A percentile compares a stretch with the other conserved stretches of the same genome.
Evolutionary conservation across 1,140 invertebrate species (phyloP).

Genomic region (Ceratosolen fusciceps): DNA sequence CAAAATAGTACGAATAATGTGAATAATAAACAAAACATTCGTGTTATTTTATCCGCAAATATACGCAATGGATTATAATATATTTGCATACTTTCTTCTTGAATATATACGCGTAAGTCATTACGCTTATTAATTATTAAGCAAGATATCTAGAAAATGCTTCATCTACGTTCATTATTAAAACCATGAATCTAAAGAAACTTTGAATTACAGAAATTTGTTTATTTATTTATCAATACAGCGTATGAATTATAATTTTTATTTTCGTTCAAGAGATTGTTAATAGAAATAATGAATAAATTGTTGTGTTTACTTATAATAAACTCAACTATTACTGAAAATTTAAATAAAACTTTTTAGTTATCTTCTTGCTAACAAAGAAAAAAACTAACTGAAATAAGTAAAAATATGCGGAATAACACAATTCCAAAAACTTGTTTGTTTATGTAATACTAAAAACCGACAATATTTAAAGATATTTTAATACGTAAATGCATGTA

Average conservation of each 20-base stretch:
- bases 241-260: constrained; percentile 34
- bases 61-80: background rate
- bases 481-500: no score
- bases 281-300: constrained; percentile 45
- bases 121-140: constrained; percentile 10
- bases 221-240: constrained; percentile 30
- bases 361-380: no score
- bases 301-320: constrained; percentile 42
- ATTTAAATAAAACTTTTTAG: no score
- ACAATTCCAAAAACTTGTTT: no score
- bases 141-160: constrained; percentile 25
- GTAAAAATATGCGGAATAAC: constrained; percentile 10
- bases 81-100: background rate
- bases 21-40: background rate
- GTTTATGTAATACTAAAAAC: no score
- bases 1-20: background rate
- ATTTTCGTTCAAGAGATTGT: background rate
- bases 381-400: background rate
- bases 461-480: no score
- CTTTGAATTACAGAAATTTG: constrained; percentile 29
- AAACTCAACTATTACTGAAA: constrained; percentile 18
- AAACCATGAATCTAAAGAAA: constrained; percentile 20
- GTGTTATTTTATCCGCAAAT: background rate
- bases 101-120: constrained; percentile 1
- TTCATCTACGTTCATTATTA: constrained; percentile 25